Percentiles rank a stretch among this genome's conserved stretches.
Conservation (phyloP, 2,797 vertebrate genomes). For the Synanceia verrucosa region DNA sequence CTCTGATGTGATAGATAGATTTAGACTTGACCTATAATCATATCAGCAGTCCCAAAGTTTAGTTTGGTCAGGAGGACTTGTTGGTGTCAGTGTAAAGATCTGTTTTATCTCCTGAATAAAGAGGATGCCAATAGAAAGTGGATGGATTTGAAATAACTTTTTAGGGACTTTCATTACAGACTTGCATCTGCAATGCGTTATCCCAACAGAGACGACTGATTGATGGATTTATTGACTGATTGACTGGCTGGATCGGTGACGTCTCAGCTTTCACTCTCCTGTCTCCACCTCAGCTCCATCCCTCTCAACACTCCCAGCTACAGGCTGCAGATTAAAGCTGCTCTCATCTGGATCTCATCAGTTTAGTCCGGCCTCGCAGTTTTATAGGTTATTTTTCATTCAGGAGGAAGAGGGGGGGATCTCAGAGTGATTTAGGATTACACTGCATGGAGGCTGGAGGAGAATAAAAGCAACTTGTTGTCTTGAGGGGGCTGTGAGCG, state of each 20-base stretch:
- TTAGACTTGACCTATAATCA: too few species aligned
- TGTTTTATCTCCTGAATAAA: neutral
- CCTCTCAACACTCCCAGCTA: conserved; percentile 53
- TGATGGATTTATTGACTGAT: conserved; percentile 42
- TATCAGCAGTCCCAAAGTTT: neutral
- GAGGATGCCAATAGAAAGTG: neutral
- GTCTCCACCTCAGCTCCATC: conserved; percentile 49
- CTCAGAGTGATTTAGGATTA: conserved; percentile 68
- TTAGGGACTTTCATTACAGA: neutral
- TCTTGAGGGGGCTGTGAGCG: conserved; percentile 48
- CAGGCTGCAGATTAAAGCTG: conserved; percentile 67
- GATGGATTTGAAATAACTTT: neutral
- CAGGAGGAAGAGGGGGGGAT: conserved; percentile 34
- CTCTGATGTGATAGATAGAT: too few species aligned
- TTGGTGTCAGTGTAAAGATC: neutral
- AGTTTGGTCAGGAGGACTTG: neutral
- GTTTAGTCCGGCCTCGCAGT: conserved; percentile 35
- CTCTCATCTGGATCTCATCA: conserved; percentile 79
- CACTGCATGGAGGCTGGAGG: conserved; percentile 62
- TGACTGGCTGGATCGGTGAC: conserved; percentile 48
- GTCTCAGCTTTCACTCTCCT: conserved; percentile 37
- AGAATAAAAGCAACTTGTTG: conserved; percentile 71
- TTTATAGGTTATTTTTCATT: conserved; percentile 77
- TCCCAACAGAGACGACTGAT: conserved; percentile 10
- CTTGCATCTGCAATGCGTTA: conserved; percentile 53